phyloP scores from a whole-genome alignment of 1,140 invertebrate species.

The Drosophila nannoptera region DNA sequence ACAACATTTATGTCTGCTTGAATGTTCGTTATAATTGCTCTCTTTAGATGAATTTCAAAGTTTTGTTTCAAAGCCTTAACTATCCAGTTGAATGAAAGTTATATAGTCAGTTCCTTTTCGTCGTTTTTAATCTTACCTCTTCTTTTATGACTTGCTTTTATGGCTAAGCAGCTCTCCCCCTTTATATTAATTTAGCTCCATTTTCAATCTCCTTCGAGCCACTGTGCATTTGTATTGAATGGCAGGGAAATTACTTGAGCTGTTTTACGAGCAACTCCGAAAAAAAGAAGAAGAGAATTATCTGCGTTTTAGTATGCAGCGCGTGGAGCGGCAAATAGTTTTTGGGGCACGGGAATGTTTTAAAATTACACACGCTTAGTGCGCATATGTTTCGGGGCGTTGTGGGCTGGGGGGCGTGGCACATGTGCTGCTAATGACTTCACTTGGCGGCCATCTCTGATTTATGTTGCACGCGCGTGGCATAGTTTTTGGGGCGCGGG shows the following conservation, averaged over 20 bases:
- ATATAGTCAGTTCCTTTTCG: too few species aligned
- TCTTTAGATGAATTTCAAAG: too few species aligned
- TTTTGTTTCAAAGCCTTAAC: too few species aligned
- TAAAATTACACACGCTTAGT: slow-evolving; percentile 55
- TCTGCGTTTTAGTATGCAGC: slow-evolving; percentile 56
- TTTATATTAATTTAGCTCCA: not conserved
- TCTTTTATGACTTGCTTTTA: too few species aligned
- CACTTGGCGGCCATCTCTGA: slow-evolving; percentile 46
- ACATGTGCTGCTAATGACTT: slow-evolving; percentile 65
- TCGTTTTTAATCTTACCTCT: too few species aligned
- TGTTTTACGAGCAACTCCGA: slow-evolving; percentile 31
- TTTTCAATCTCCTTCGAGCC: not conserved
- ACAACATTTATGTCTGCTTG: too few species aligned
- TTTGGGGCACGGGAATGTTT: slow-evolving; percentile 60
- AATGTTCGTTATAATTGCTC: too few species aligned
- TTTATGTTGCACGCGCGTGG: slow-evolving; percentile 55
- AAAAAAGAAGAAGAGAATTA: slow-evolving; percentile 32
- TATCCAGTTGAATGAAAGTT: too few species aligned
- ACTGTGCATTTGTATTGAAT: slow-evolving; percentile 39
- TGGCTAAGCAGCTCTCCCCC: too few species aligned
- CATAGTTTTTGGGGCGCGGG: slow-evolving; percentile 23
- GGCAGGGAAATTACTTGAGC: slow-evolving; percentile 56
- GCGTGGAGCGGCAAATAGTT: slow-evolving; percentile 66
- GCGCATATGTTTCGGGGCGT: slow-evolving; percentile 16
- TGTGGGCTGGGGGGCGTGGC: slow-evolving; percentile 26